Percentiles rank a stretch among this genome's conserved stretches.
Conservation (phyloP, 2,113 vertebrate species). For the Verasper variegatus region DNA sequence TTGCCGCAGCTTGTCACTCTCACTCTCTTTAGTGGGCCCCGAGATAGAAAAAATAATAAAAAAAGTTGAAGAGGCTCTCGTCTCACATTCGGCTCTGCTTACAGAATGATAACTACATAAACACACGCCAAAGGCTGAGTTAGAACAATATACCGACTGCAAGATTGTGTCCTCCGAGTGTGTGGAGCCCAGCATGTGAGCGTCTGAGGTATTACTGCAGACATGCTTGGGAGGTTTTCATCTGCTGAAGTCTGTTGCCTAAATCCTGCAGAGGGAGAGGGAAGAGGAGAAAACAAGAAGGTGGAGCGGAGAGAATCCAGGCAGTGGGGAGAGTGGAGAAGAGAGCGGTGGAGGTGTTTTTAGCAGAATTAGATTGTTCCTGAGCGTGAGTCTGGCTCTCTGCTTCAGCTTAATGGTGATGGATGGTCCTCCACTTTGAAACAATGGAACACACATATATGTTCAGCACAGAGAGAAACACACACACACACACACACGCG, state of each 20-base stretch:
- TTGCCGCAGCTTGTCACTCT: constrained; percentile 29
- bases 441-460: constrained; percentile 69
- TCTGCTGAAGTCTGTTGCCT: constrained; percentile 69
- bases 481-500: not conserved
- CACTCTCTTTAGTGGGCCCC: constrained; percentile 28
- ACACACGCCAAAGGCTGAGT: constrained; percentile 31
- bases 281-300: constrained; percentile 49
- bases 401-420: constrained; percentile 76
- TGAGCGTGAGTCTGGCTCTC: constrained; percentile 69
- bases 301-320: constrained; percentile 48
- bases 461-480: constrained; percentile 26
- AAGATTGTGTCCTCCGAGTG: constrained; percentile 42
- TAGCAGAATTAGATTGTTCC: constrained; percentile 79
- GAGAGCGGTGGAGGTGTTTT: constrained; percentile 69
- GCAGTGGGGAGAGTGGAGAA: constrained; percentile 27
- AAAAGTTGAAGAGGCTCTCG: constrained; percentile 54
- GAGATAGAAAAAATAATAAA: constrained; percentile 20
- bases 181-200: constrained; percentile 41
- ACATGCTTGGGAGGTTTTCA: constrained; percentile 78
- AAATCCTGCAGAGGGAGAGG: constrained; percentile 67
- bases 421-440: constrained; percentile 72
- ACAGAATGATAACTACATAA: constrained; percentile 66
- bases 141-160: constrained; percentile 58
- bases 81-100: constrained; percentile 56
- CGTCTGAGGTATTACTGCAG: constrained; percentile 73